Evolutionary conservation across 1,140 invertebrate genomes (phyloP), one percentile per base, ranked within the genome.

Genomic region (Danaus plexippus): DNA sequence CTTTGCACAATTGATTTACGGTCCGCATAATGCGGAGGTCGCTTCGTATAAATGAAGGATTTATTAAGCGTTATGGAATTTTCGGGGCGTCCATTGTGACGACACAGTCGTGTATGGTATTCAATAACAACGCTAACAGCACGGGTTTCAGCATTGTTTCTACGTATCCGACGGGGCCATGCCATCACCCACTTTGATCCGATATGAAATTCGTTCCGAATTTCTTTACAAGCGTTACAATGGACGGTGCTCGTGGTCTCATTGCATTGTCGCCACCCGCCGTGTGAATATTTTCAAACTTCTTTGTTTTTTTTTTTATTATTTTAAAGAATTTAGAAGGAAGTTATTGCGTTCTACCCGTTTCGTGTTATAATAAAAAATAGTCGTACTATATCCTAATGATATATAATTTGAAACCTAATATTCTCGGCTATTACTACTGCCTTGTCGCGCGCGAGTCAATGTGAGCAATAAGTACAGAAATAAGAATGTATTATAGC

Each of bases 171-270:
- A 77, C 78, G 75, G 79, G 74, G 22, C 22, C 22, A 32, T 32
- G 7, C 22, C 79, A 77, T 73, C 77, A 69, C 72, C 66, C 62
- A 66, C 63, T 69, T 61, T 78, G 75, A 78, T 80, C 77, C 69
- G 71, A 84, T 81, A 80, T 77, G 75, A 73, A 75, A 86, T 86
- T 86, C 75, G 83, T 83, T 85, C 74, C 78, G 68, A 73, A 75
- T 78, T 81, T 83, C 80, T 81, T 80, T 77, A 73, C 62, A 71
- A 63, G 47, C 49, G 53, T 56, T 58, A 80, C 75, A 80, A 80
- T 77, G 64, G 70, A 44, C 57, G 47, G 56, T 56, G 61, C 57
- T 64, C 57, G 62, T 61, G 64, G 61, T 64, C 64, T 62, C 64
- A 73, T 70, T 67, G 69, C 67, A 52, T 68, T 64, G 65, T 67